Percentiles rank a stretch among this genome's conserved stretches.
These are phyloP conservation scores for Limnephilus lunatus DNA, from an alignment of 2,888 invertebrate species.

Conservation along the genomic window DNA sequence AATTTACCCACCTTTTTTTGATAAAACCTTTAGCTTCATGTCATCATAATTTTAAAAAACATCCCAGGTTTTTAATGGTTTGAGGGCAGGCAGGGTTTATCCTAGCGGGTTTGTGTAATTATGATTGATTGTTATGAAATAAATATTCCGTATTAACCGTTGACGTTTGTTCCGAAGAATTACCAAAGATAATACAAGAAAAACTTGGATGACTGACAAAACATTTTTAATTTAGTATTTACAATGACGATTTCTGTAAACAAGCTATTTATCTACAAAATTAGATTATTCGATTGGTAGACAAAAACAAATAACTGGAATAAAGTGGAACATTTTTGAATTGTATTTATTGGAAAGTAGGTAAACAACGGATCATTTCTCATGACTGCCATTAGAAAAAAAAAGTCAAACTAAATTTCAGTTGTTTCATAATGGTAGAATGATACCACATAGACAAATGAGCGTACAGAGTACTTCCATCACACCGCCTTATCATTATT, in stretches of 20 bases:
- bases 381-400: background rate
- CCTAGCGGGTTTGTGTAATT: too few species aligned
- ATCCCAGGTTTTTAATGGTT: too few species aligned
- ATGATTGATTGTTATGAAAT: too few species aligned
- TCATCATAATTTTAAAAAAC: too few species aligned
- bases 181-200: background rate
- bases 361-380: background rate
- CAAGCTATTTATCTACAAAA: background rate
- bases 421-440: background rate
- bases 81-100: too few species aligned
- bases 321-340: background rate
- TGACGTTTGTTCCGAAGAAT: too few species aligned
- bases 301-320: background rate
- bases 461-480: background rate
- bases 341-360: background rate
- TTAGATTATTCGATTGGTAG: background rate
- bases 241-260: background rate
- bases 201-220: background rate
- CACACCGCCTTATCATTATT: background rate
- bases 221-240: background rate
- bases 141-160: too few species aligned
- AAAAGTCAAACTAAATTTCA: background rate
- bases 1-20: too few species aligned
- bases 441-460: background rate
- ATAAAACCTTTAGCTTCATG: too few species aligned